phyloP scores from a whole-genome alignment of 2,113 vertebrate species.

The Glaucidium brasilianum region DNA sequence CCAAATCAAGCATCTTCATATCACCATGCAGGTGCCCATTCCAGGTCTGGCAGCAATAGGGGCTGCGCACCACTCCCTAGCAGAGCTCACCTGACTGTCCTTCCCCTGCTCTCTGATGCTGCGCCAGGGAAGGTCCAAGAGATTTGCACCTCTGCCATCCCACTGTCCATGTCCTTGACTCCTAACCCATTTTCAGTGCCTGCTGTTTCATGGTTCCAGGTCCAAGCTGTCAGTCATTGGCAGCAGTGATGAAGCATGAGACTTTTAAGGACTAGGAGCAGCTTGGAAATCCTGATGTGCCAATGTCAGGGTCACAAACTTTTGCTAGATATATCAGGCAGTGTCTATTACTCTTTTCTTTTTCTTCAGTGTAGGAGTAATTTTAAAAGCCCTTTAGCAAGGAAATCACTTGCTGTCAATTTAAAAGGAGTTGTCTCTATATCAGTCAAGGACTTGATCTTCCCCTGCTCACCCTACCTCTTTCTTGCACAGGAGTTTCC shows the following conservation, averaged over 20 bases:
- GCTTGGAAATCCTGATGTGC: not conserved
- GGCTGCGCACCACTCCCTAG: rapidly evolving
- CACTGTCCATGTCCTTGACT: not conserved
- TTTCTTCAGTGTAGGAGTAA: not conserved
- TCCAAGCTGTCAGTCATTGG: not conserved
- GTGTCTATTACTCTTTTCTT: not conserved
- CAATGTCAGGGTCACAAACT: not conserved
- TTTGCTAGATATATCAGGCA: not conserved
- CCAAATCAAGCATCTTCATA: not conserved
- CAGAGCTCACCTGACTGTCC: not conserved
- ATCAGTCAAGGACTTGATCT: not conserved
- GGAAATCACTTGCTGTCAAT: not conserved
- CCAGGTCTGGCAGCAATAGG: rapidly evolving
- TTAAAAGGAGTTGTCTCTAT: not conserved
- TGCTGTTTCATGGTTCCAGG: not conserved
- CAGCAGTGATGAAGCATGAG: not conserved
- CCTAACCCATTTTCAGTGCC: not conserved
- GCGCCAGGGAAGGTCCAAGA: not conserved
- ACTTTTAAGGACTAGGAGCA: not conserved
- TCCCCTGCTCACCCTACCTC: not conserved
- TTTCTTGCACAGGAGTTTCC: not conserved
- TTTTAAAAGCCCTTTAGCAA: not conserved
- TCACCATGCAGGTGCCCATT: rapidly evolving
- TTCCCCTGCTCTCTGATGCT: not conserved
- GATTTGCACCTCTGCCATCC: not conserved